Percentiles rank a stretch among this genome's conserved stretches.
Evolutionary conservation across 2,113 vertebrate genomes (phyloP).

Genomic region (Camelus dromedarius): DNA sequence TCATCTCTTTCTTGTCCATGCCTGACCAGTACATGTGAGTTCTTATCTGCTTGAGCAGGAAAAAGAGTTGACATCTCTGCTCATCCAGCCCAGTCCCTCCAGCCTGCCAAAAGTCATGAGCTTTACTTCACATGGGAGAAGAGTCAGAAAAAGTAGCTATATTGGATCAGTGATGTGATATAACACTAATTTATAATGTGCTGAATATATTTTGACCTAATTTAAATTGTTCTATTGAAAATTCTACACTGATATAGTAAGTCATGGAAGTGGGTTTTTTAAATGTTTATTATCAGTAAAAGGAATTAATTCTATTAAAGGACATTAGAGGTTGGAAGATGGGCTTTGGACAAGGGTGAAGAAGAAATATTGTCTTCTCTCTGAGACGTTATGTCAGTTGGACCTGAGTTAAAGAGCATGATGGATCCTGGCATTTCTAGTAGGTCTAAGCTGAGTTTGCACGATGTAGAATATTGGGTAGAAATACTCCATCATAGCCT

Average conservation of each 20-base stretch:
- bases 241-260: neutral
- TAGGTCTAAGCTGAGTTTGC: neutral
- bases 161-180: neutral
- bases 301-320: neutral
- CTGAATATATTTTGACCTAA: neutral
- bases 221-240: neutral
- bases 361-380: neutral
- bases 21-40: neutral
- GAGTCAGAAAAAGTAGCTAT: neutral
- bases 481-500: neutral
- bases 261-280: neutral
- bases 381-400: neutral
- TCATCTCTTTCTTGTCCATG: neutral
- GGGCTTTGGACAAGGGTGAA: neutral
- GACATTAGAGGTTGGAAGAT: neutral
- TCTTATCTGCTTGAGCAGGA: neutral
- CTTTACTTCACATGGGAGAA: neutral
- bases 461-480: neutral
- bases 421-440: neutral
- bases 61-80: neutral
- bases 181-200: neutral
- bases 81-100: neutral
- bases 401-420: neutral
- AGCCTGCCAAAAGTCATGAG: neutral
- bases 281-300: neutral